These are phyloP conservation scores for Bathynomus jamesi DNA, from an alignment of 1,140 invertebrate species.

Conservation along the genomic window DNA sequence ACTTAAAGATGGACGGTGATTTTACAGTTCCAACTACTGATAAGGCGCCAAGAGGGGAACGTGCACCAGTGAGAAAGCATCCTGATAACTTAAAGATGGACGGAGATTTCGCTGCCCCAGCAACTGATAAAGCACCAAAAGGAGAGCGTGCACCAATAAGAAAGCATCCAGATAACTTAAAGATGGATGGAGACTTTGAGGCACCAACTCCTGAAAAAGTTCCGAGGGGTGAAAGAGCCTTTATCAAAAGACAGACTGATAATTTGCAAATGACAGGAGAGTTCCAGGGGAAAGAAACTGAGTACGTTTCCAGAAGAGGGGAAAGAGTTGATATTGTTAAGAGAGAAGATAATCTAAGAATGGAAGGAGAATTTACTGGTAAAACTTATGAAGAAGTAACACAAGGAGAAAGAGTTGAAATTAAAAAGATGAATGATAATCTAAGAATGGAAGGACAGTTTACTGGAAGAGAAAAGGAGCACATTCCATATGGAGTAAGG, in stretches of 20 bases:
- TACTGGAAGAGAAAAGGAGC: not conserved
- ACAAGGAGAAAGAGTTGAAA: slow-evolving; percentile 25
- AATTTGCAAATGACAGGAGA: slow-evolving; percentile 38
- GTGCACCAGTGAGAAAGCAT: slow-evolving; percentile 21
- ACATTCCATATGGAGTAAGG: not conserved
- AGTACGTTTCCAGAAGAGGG: slow-evolving; percentile 39
- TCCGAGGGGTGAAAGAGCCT: slow-evolving; percentile 49
- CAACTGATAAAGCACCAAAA: slow-evolving; percentile 45
- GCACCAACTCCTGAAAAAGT: slow-evolving; percentile 19
- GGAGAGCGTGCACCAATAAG: slow-evolving; percentile 41
- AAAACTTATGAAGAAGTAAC: slow-evolving; percentile 20
- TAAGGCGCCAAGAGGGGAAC: slow-evolving; percentile 13
- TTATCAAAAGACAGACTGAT: slow-evolving; percentile 39
- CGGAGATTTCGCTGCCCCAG: too few species aligned
- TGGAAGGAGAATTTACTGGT: slow-evolving; percentile 50
- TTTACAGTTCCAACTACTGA: slow-evolving; percentile 39
- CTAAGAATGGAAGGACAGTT: slow-evolving; percentile 56
- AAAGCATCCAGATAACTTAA: slow-evolving; percentile 33
- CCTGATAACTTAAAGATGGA: too few species aligned
- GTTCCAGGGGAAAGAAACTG: slow-evolving; percentile 34
- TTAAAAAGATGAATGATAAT: slow-evolving; percentile 42
- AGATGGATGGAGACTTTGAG: slow-evolving; percentile 39
- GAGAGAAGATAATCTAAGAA: slow-evolving; percentile 51
- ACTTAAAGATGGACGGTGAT: slow-evolving; percentile 50
- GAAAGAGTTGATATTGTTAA: slow-evolving; percentile 47